These are phyloP conservation scores for Crax fasciolata DNA, from an alignment of 2,797 vertebrate genomes.

Conservation along the genomic window DNA sequence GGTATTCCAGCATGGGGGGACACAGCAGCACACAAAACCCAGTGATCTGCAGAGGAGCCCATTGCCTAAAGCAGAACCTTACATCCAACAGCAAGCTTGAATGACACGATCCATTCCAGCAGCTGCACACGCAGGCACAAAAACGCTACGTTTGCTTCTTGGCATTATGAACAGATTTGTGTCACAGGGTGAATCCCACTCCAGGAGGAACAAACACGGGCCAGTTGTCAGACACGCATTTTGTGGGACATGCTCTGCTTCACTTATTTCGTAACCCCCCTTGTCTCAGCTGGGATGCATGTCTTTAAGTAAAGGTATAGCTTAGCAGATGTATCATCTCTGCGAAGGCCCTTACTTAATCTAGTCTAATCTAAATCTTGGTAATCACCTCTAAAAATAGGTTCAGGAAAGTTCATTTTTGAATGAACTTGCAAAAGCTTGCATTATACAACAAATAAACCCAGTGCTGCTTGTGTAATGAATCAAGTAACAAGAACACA, in stretches of 20 bases:
- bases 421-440: background rate
- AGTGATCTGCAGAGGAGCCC: background rate
- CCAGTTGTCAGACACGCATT: rapidly evolving
- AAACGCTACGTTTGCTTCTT: background rate
- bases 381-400: conserved; percentile 66
- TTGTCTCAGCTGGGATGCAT: background rate
- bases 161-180: background rate
- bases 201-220: background rate
- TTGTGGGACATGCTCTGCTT: background rate
- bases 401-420: background rate
- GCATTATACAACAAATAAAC: conserved; percentile 42
- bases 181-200: rapidly evolving
- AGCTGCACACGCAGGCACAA: background rate
- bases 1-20: background rate
- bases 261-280: background rate
- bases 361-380: conserved; percentile 60
- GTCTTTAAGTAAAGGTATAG: conserved; percentile 42
- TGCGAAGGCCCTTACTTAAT: conserved; percentile 41
- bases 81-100: background rate
- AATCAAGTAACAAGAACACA: background rate
- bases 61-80: background rate
- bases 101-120: background rate
- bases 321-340: conserved; percentile 21
- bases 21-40: rapidly evolving
- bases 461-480: conserved; percentile 5